Conservation (phyloP, 2,888 invertebrate genomes). For the Meteorus cinctellus region DNA sequence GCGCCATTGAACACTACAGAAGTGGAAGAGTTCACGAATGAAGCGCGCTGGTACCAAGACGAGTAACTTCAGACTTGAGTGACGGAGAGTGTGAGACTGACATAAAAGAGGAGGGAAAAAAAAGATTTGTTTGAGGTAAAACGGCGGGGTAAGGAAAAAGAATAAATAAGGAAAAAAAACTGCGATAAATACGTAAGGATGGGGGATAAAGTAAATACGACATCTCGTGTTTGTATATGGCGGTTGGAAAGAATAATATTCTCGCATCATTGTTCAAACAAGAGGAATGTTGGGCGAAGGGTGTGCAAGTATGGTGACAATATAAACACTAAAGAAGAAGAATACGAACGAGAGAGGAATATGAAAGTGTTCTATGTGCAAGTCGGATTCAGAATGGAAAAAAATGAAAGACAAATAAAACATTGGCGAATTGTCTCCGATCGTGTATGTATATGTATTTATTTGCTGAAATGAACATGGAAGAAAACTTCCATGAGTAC, state of each 20-base stretch:
- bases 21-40: neutral
- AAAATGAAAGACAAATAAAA: slow-evolving; percentile 21
- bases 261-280: slow-evolving; percentile 54
- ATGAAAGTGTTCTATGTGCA: slow-evolving; percentile 2
- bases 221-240: neutral
- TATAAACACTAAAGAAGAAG: neutral
- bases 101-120: neutral
- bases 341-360: neutral
- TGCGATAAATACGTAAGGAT: slow-evolving; percentile 7
- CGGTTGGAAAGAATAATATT: slow-evolving; percentile 56
- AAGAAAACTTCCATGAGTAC: neutral
- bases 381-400: slow-evolving; percentile 19
- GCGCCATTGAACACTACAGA: slow-evolving; percentile 6
- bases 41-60: neutral
- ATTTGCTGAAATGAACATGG: neutral
- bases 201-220: neutral
- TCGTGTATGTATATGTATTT: neutral
- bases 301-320: neutral
- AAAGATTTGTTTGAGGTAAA: neutral
- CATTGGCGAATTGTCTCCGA: neutral
- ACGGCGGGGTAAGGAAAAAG: neutral
- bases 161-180: neutral
- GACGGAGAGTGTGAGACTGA: neutral
- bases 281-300: slow-evolving; percentile 38
- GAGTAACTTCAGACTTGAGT: neutral